Base-by-base conservation (phyloP, 2,888 invertebrate species). In the Ecliptopera silaceata region DNA sequence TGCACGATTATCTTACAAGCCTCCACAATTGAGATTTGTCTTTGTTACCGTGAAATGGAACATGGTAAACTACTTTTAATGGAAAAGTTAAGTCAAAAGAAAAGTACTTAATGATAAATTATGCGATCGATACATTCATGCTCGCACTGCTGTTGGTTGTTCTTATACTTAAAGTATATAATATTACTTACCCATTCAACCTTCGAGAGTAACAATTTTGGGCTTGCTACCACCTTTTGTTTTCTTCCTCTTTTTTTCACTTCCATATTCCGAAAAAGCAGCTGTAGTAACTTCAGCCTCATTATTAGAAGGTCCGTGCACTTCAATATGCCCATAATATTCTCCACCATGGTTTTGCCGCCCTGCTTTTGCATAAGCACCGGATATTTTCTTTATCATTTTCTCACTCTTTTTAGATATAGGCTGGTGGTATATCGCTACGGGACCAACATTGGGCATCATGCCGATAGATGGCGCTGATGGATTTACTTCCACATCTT, bases 341-440 rank as follows among this genome's bases (percentile, higher is more conserved):
- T 48, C 17, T 20, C 63, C 67, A 32, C 67, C 54, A n/a, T 62
- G 48, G 47, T 59, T 63, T 6, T 44, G 48, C 17, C 61, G 59
- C 2, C 61, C 61, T 8, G 71, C 62, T n/a, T 77, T 65, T 1
- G 64, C 74, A 54, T 84, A 86, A 0, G 69, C 68, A 8, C 64
- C 63, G 0, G 84, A 74, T 38, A 87, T 61, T 44, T 72, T 68
- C 45, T 83, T 80, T 13, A 90, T 86, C 45, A 76, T 66, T 1
- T 70, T 62, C 44, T 75, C 74, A 60, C 82, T 88, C 58, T 75
- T 74, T 34, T 63, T 76, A 0, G 89, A 89, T 36, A 90, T 70
- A 1, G 83, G 83, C 61, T 88, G 90, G 20, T 72, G 71, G 48
- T 90, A 89, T 1, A 87, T 59, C 0, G 84, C 84, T 3, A 82